Percentiles rank a stretch among this genome's conserved stretches.
Evolutionary conservation across 2,113 vertebrate species (phyloP).

Genomic region (Eublepharis macularius): DNA sequence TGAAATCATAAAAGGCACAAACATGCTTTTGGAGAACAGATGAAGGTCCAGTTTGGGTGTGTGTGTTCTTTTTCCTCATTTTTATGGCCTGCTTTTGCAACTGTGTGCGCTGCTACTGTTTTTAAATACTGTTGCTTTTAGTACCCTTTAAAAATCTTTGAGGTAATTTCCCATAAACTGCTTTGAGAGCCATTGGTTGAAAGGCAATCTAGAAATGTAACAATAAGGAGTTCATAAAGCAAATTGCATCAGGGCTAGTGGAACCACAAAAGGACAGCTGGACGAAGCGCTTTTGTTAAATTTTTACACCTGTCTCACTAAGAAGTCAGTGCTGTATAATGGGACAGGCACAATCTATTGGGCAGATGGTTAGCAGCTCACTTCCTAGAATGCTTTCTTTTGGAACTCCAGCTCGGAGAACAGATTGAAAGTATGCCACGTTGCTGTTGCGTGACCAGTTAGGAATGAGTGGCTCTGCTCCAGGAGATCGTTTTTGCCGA

Average conservation of each 20-base stretch:
- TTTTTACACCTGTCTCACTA: no score
- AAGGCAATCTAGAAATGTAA: background rate
- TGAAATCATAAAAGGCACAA: no score
- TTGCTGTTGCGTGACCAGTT: background rate
- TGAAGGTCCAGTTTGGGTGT: no score
- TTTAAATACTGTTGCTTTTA: background rate
- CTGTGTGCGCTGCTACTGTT: background rate
- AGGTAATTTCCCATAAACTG: background rate
- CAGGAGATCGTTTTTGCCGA: background rate
- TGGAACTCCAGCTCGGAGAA: background rate
- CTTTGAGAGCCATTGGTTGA: background rate
- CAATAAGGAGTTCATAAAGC: background rate
- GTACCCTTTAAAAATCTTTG: background rate
- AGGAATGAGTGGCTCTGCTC: background rate
- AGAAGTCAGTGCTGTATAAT: background rate
- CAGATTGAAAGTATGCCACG: background rate
- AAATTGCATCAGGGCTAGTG: background rate
- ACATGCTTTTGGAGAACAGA: no score
- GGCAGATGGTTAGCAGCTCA: no score
- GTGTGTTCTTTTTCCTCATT: no score
- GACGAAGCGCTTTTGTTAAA: background rate
- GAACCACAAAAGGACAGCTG: background rate
- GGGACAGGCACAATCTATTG: background rate
- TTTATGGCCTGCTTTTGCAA: no score
- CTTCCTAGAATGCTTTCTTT: background rate